Base-by-base conservation (phyloP, 1,140 invertebrate species). In the Antheraea mylitta region DNA sequence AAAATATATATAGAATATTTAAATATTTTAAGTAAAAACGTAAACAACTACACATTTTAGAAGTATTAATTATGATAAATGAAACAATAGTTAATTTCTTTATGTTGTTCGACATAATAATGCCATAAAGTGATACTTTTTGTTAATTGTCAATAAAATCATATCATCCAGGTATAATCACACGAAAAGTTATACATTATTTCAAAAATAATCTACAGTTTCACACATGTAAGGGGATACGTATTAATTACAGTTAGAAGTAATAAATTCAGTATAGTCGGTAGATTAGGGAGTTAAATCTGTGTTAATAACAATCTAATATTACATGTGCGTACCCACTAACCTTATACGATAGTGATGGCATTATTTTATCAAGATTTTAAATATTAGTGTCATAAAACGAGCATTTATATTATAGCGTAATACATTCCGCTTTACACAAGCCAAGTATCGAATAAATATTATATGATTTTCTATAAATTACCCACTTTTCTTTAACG, bases 311-410 rank as follows among this genome's bases (percentile, higher is more conserved):
- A 66, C 63, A 60, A 68, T 69, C 67, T 72, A 72, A 58, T 3
- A 13, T 58, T 64, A 67, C 22, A 48, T 76, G 74, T 79, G 74
- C 74, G 69, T 72, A 67, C 59, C 48, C 70, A 22, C 71, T 76
- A 72, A 10, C 70, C 64, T 66, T 30, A 58, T 30, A 59, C 73
- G 73, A 66, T 13, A 70, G 67, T 81, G 70, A 73, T 82, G 85
- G 83, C 83, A 86, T 89, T 86, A 86, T 82, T 83, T 77, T 73
- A 79, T 86, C 83, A 82, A 86, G 71, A 63, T 72, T 53, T 13
- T 58, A 48, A 70, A 61, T 61, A 61, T 36, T 16, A 59, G 22
- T 59, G 22, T 59, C 10, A 45, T 59, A 37, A 80, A 53, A 11
- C 7, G 45, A 53, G 45, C 45, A 53, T 53, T 53, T 53, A 53